Evolutionary conservation across 1,140 invertebrate genomes (phyloP).

Genomic region (Tetranychus urticae): DNA sequence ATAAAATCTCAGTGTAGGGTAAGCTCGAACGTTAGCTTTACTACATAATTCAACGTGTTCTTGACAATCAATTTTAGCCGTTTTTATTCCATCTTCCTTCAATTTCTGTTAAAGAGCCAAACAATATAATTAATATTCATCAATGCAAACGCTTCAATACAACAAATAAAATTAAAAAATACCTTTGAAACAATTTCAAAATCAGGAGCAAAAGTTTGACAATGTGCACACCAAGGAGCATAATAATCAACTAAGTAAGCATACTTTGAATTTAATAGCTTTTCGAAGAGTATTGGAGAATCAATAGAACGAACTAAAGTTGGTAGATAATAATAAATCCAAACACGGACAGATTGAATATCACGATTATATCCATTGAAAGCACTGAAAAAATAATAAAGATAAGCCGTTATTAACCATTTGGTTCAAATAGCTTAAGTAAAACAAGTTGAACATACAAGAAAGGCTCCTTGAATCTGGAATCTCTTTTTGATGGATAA

Average conservation of each 20-base stretch:
- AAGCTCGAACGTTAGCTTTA: too few relatives aligned
- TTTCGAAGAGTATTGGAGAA: conserved; percentile 18
- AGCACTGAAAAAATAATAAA: conserved; percentile 22
- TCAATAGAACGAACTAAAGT: conserved; percentile 23
- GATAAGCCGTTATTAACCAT: neutral
- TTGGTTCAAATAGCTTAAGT: neutral
- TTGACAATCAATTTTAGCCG: too few relatives aligned
- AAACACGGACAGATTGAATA: conserved; percentile 29
- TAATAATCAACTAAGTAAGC: conserved; percentile 41
- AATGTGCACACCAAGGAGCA: conserved; percentile 69
- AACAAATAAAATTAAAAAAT: too few relatives aligned
- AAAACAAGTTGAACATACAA: neutral
- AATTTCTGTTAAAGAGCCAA: too few relatives aligned
- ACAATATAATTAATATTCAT: too few relatives aligned
- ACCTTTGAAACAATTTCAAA: neutral
- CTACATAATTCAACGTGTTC: too few relatives aligned
- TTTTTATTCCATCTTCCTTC: too few relatives aligned
- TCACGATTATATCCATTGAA: conserved; percentile 35
- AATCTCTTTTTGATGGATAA: conserved; percentile 33
- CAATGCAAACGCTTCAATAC: too few relatives aligned
- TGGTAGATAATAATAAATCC: conserved; percentile 34
- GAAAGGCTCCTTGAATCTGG: neutral
- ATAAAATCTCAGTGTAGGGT: too few relatives aligned
- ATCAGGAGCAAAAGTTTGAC: conserved; percentile 37
- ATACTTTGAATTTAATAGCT: conserved; percentile 20